phyloP scores from a whole-genome alignment of 1,140 invertebrate species.

The Aphelinus atriplicis region DNA sequence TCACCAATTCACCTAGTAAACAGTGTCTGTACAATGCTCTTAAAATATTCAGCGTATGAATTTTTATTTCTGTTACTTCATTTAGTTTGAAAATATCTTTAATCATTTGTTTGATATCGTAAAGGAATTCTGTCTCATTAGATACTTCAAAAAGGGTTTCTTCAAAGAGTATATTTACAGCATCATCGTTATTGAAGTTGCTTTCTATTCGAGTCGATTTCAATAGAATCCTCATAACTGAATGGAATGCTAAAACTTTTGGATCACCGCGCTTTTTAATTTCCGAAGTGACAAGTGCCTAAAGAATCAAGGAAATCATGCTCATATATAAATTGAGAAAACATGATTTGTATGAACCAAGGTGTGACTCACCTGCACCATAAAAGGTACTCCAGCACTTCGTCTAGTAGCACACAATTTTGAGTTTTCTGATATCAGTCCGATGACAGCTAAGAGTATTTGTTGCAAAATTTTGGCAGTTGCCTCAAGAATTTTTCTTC shows the following conservation, averaged over 20 bases:
- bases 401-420: conserved; percentile 84
- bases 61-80: conserved; percentile 67
- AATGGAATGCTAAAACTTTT: conserved; percentile 65
- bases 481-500: conserved; percentile 63
- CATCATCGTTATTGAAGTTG: conserved; percentile 33
- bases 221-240: conserved; percentile 68
- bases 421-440: conserved; percentile 60
- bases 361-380: conserved; percentile 72
- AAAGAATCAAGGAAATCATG: too few species aligned
- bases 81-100: conserved; percentile 31
- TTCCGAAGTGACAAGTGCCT: conserved; percentile 77
- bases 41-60: conserved; percentile 88
- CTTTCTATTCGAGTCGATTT: conserved; percentile 50
- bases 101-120: too few species aligned
- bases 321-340: too few species aligned
- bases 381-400: conserved; percentile 91
- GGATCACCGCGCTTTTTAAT: conserved; percentile 39
- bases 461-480: conserved; percentile 74
- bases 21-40: conserved; percentile 82
- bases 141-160: conserved; percentile 39
- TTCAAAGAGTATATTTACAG: conserved; percentile 24
- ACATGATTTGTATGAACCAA: too few species aligned
- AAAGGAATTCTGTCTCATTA: too few species aligned
- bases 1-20: conserved; percentile 77
- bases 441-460: conserved; percentile 70